Evolutionary conservation across 2,888 invertebrate genomes (phyloP).

Genomic region (Galerucella nymphaeae): DNA sequence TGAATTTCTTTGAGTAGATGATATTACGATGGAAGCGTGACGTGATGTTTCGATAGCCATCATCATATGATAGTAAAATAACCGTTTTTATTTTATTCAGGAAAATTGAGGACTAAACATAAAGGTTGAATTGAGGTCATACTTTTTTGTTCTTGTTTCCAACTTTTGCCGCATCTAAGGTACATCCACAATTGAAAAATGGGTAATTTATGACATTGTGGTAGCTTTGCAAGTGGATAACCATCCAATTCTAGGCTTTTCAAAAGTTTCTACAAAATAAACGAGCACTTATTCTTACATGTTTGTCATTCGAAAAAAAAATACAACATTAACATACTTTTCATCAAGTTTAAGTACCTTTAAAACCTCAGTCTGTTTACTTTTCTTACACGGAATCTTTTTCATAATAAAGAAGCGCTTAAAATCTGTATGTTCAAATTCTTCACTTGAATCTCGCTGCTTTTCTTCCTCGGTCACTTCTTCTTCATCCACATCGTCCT

Average conservation of each 20-base stretch:
- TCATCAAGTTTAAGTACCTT: slow-evolving; percentile 38
- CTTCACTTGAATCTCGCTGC: not conserved
- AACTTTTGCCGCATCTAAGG: slow-evolving; percentile 54
- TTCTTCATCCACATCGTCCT: slow-evolving; percentile 1
- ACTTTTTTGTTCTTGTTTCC: slow-evolving; percentile 53
- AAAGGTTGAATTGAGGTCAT: not conserved
- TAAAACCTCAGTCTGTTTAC: slow-evolving; percentile 52
- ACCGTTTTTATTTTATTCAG: too few species aligned
- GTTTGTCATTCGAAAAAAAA: not conserved
- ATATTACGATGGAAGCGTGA: too few species aligned
- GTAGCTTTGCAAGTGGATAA: slow-evolving; percentile 61
- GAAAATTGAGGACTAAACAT: too few species aligned
- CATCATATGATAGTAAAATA: too few species aligned
- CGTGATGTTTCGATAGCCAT: too few species aligned
- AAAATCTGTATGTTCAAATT: slow-evolving; percentile 28
- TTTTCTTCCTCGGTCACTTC: not conserved
- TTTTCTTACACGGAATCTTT: slow-evolving; percentile 52
- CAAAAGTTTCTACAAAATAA: slow-evolving; percentile 6
- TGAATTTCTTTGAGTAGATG: too few species aligned
- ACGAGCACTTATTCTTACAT: not conserved
- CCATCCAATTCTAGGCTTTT: slow-evolving; percentile 53
- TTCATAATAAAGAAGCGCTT: slow-evolving; percentile 56
- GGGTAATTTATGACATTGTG: slow-evolving; percentile 59
- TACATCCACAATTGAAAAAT: slow-evolving; percentile 62
- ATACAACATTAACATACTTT: too few species aligned